These are phyloP conservation scores for Paratrypauchen microcephalus DNA, from an alignment of 2,797 vertebrate genomes.

Conservation along the genomic window DNA sequence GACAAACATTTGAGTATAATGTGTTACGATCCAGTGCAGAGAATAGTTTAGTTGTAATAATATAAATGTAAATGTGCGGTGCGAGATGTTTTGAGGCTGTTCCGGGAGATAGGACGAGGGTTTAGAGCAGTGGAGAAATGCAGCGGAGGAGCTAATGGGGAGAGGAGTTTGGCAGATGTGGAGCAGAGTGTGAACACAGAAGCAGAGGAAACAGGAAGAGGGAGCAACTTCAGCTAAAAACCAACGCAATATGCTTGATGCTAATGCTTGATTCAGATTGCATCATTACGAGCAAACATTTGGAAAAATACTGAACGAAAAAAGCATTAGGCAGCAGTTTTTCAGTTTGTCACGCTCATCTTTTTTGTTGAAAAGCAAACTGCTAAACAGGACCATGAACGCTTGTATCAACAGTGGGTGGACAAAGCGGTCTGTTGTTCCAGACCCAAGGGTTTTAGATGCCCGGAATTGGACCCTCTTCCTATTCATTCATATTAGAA, in stretches of 20 bases:
- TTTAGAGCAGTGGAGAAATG: neutral
- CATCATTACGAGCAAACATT: no score
- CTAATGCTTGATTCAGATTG: no score
- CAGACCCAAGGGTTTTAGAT: no score
- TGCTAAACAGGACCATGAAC: no score
- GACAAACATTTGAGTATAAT: neutral
- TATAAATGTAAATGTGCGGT: neutral
- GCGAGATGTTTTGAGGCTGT: neutral
- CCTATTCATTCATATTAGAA: no score
- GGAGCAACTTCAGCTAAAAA: neutral
- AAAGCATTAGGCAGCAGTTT: no score
- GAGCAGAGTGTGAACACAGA: neutral
- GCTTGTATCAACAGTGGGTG: no score
- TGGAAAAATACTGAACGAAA: no score
- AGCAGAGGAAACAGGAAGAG: neutral
- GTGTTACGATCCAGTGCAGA: neutral
- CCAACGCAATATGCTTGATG: neutral
- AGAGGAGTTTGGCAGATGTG: conserved; percentile 5
- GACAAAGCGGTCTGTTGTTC: no score
- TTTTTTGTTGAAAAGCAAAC: no score
- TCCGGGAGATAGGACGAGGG: neutral
- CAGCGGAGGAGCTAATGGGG: neutral
- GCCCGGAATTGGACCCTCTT: no score
- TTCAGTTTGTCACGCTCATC: no score
- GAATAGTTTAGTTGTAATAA: neutral